Percentiles rank a stretch among this genome's conserved stretches.
Conservation (phyloP, 2,888 invertebrate genomes). For the Arrhopalites spinosus region DNA sequence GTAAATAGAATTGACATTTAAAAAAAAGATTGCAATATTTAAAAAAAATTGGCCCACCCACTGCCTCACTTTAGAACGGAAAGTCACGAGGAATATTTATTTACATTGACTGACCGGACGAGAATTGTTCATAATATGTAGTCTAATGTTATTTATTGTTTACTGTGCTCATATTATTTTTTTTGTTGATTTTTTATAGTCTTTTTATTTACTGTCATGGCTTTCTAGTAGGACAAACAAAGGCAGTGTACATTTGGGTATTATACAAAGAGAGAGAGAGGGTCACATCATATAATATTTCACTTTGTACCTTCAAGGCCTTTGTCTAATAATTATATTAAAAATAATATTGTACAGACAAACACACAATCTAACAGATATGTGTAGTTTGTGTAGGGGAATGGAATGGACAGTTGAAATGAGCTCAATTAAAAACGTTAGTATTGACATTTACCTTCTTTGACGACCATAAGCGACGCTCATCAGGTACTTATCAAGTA, state of each 20-base stretch:
- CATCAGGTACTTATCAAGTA: too few relatives aligned
- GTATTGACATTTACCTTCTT: too few relatives aligned
- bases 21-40: constrained; percentile 7
- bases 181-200: constrained; percentile 19
- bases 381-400: too few relatives aligned
- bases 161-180: background rate
- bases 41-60: constrained; percentile 17
- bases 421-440: too few relatives aligned
- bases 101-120: background rate
- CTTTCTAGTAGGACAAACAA: constrained; percentile 31
- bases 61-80: constrained; percentile 12
- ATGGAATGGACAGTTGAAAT: too few relatives aligned
- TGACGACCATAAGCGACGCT: too few relatives aligned
- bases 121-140: background rate
- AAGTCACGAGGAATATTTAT: constrained; percentile 6
- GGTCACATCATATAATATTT: too few relatives aligned
- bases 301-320: too few relatives aligned
- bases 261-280: too few relatives aligned
- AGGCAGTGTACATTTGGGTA: background rate
- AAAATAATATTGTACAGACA: too few relatives aligned
- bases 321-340: too few relatives aligned
- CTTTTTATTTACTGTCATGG: constrained; percentile 31
- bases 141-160: background rate
- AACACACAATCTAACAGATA: too few relatives aligned
- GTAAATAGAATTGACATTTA: constrained; percentile 7